phyloP scores from a whole-genome alignment of 2,797 vertebrate species.

The Mico argentatus region DNA sequence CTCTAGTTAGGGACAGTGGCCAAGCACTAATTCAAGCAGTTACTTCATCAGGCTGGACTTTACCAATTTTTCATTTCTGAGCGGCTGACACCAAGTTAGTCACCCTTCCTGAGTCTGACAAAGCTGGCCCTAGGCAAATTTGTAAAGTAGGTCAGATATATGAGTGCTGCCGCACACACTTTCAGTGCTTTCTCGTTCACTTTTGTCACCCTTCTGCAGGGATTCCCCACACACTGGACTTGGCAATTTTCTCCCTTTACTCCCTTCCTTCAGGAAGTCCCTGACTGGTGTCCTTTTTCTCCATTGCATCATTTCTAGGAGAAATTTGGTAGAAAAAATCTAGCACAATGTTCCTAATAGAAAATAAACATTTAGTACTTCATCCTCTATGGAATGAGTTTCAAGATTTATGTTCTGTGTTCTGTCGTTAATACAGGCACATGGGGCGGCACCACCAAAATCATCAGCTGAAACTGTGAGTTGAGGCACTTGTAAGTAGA shows the following conservation, averaged over 20 bases:
- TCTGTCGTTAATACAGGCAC: neutral
- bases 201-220: neutral
- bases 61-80: slow-evolving; percentile 8
- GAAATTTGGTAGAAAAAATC: slow-evolving; percentile 41
- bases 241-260: neutral
- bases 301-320: neutral
- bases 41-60: neutral
- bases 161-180: neutral
- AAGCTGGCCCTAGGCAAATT: neutral
- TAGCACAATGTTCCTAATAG: neutral
- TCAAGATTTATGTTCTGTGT: slow-evolving; percentile 36
- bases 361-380: slow-evolving; percentile 52
- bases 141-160: neutral
- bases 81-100: neutral
- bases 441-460: neutral
- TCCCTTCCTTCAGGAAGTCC: neutral
- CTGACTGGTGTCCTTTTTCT: neutral
- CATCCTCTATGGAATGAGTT: slow-evolving; percentile 4
- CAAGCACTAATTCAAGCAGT: neutral
- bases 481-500: neutral
- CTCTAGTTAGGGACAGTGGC: neutral
- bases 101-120: slow-evolving; percentile 7
- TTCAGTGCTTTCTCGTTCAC: neutral
- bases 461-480: neutral
- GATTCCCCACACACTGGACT: no score